Evolutionary conservation across 1,140 invertebrate genomes (phyloP), one percentile per base, ranked within the genome.

Genomic region (Carposina sasakii): DNA sequence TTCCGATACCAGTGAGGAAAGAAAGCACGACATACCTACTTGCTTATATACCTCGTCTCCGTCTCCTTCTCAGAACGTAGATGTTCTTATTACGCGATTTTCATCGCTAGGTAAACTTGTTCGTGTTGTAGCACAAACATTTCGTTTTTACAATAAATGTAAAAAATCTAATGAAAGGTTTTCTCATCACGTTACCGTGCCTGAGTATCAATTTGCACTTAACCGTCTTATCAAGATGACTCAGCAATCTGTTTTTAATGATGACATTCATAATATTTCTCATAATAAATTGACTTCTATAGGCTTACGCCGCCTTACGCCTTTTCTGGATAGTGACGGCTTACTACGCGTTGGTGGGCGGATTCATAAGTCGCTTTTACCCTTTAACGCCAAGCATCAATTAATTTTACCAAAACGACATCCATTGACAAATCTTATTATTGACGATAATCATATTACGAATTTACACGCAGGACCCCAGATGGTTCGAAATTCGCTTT

Each of bases 291-390:
- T 12, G 13, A 23, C 21, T 41, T 5, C 39, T 5, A 2, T 12
- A 23, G 21, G 22, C 19, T 28, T 44, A 10, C 23, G 21, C 2
- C 13, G 21, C 5, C 37, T 40, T 12, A 31, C 16, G 9, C 42
- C 24, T 30, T 44, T 44, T 17, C 2, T 44, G 2, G 42, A 44
- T 16, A 28, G 19, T 9, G 13, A 3, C 20, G 43, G 23, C 3
- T 10, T 31, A 6, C 33, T 52, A 23, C 33, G 50, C 34, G 51
- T 53, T 21, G 51, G 51, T 16, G 51, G 45, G 12, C 31, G 49
- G 20, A 20, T 45, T 3, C 17, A 36, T 23, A 10, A 22, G 9
- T 10, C 50, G 5, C 4, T 40, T 12, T 5, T 52, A 21, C 15
- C 17, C 21, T 40, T 10, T 41, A 30, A 47, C 28, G 17, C n/a